Evolutionary conservation across 2,113 vertebrate genomes (phyloP), one percentile per base, ranked within the genome.

Genomic region (Emydura subglobosa): DNA sequence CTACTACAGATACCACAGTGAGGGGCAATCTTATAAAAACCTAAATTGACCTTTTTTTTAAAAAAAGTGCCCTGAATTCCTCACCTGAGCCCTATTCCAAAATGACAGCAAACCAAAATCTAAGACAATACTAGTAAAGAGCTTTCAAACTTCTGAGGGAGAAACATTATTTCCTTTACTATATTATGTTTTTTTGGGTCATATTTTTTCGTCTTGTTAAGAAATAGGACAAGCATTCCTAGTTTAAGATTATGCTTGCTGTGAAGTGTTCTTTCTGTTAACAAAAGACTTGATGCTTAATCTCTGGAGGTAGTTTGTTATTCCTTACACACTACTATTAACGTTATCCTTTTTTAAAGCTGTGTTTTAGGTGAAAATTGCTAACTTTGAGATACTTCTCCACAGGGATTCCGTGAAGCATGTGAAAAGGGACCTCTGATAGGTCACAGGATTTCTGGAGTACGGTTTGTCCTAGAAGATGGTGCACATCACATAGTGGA

Each of bases 401-500:
- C n/a, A 5, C 97, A 99, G 99, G 99, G 99, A 0, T 99, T 99
- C 97, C 96, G 96, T 57, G 99, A 99, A 0, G 98, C 99, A 2
- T 99, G 99, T 65, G 99, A 99, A 97, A 99, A 99, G 50, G 99
- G 99, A 0, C 98, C 98, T 2, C 90, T 99, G 55, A 99, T 98
- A 0, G 99, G 99, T 6, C 99, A 99, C 98, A 99, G 96, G 92
- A 99, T 99, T 65, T 99, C 99, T 0, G 99, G 99, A 0, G 86
- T 99, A 5, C 72, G 98, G 3, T 99, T 99, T 25, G 47, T 99
- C 61, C 94, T 99, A 84, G 98, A 99, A 1, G 99, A 99, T 2
- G 99, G 99, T 1, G 99, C 99, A 0, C 94, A 99, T 85, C 99
- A 99, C 98, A 99, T 99, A 98, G 99, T 99, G 53, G 99, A 99